phyloP scores from a whole-genome alignment of 2,888 invertebrate genomes.

The Andrena camellia region DNA sequence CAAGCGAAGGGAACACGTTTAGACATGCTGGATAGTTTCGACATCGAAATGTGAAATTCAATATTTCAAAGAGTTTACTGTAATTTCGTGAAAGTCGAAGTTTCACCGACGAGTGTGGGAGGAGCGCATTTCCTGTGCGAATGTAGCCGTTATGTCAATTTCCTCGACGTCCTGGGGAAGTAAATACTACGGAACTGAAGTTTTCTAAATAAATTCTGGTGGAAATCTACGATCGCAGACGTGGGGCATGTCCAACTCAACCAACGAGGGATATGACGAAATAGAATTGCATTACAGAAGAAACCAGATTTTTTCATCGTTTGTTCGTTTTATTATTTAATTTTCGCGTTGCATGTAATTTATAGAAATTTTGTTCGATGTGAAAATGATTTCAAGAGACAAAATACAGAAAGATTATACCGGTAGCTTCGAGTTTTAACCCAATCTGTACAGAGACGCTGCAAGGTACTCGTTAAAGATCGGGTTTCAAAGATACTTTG shows the following conservation, averaged over 20 bases:
- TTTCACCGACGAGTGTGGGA: slow-evolving; percentile 1
- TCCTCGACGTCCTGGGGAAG: neutral
- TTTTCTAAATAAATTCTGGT: neutral
- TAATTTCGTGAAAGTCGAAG: slow-evolving; percentile 29
- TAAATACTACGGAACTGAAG: neutral
- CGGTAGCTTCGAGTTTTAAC: slow-evolving; percentile 31
- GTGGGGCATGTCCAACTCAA: neutral
- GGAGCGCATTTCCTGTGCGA: slow-evolving; percentile 1
- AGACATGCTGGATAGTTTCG: neutral
- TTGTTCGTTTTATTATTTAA: neutral
- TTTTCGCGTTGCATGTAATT: neutral
- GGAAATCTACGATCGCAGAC: neutral
- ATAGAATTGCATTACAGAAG: slow-evolving; percentile 7
- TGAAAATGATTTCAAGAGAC: neutral
- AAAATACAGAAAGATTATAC: slow-evolving; percentile 1
- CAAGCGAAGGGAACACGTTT: no score
- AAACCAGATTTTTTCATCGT: neutral
- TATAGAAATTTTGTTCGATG: neutral
- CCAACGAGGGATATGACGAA: neutral
- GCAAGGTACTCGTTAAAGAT: slow-evolving; percentile 54
- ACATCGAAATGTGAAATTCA: slow-evolving; percentile 34
- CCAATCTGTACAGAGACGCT: slow-evolving; percentile 42
- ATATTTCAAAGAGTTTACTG: slow-evolving; percentile 26
- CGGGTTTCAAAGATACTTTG: slow-evolving; percentile 39
- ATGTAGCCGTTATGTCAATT: slow-evolving; percentile 32